A percentile compares a stretch with the other conserved stretches of the same genome.
These are phyloP conservation scores for Pteromalus puparum DNA, from an alignment of 1,140 invertebrate species.

Conservation along the genomic window DNA sequence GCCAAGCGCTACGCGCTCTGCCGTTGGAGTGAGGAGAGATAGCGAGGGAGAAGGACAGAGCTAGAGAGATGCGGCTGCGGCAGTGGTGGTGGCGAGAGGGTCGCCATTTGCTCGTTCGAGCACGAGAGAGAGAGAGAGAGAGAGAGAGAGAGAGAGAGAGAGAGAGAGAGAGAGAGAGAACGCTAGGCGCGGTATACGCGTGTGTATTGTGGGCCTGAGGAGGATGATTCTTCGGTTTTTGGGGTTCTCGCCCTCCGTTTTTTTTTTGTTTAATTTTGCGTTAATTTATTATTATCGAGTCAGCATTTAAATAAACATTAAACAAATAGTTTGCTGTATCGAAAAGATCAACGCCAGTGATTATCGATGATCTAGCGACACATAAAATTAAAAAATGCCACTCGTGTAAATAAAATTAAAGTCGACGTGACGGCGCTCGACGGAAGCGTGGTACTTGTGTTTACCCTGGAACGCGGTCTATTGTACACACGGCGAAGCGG, in stretches of 20 bases:
- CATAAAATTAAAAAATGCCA: no score
- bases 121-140: constrained; percentile 20
- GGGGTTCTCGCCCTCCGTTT: background rate
- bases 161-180: background rate
- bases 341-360: no score
- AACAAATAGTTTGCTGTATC: no score
- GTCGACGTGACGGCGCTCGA: background rate
- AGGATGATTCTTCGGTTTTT: background rate
- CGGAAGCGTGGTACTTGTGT: background rate
- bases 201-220: background rate
- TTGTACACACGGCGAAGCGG: background rate
- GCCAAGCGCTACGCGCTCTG: background rate
- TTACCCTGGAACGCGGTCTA: background rate
- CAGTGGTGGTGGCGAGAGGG: background rate
- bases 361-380: no score
- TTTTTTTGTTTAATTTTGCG: background rate
- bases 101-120: constrained; percentile 38
- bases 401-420: background rate
- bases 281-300: no score
- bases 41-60: background rate
- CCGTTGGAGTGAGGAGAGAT: constrained; percentile 8
- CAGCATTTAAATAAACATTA: no score
- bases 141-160: constrained; percentile 18
- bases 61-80: background rate
- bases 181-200: background rate